Evolutionary conservation across 2,113 vertebrate species (phyloP).

Genomic region (Siniperca chuatsi): DNA sequence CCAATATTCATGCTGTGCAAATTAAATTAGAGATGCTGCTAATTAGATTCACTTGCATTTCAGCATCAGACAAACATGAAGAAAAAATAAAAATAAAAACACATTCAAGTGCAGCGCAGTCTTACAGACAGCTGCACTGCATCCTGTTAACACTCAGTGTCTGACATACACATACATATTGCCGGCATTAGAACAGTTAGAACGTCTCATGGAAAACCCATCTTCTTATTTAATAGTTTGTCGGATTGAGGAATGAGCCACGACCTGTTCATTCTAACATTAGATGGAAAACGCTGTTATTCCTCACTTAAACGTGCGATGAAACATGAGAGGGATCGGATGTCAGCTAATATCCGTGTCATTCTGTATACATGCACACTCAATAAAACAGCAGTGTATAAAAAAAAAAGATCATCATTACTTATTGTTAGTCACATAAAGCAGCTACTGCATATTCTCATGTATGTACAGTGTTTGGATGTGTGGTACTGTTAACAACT

Average conservation of each 20-base stretch:
- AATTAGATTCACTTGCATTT: neutral
- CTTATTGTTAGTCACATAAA: neutral
- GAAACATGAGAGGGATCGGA: neutral
- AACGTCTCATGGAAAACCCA: neutral
- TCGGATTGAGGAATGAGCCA: conserved; percentile 1
- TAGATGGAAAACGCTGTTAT: neutral
- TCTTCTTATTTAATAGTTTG: neutral
- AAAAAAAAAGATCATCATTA: neutral
- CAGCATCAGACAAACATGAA: too few relatives aligned
- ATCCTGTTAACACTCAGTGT: neutral
- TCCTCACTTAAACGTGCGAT: neutral
- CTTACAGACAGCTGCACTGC: neutral
- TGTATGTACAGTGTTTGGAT: neutral
- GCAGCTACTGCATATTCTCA: neutral
- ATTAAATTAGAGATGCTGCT: neutral
- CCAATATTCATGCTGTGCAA: neutral
- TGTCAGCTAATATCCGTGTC: neutral
- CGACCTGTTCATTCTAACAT: too few relatives aligned
- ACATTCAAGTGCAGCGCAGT: neutral
- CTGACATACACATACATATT: neutral
- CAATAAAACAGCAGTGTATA: neutral
- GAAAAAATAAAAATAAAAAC: too few relatives aligned
- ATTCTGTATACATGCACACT: neutral
- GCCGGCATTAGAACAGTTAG: neutral
- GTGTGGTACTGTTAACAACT: neutral